Evolutionary conservation across 2,113 vertebrate species (phyloP), one percentile per base, ranked within the genome.

Genomic region (Oreochromis spilurus): DNA sequence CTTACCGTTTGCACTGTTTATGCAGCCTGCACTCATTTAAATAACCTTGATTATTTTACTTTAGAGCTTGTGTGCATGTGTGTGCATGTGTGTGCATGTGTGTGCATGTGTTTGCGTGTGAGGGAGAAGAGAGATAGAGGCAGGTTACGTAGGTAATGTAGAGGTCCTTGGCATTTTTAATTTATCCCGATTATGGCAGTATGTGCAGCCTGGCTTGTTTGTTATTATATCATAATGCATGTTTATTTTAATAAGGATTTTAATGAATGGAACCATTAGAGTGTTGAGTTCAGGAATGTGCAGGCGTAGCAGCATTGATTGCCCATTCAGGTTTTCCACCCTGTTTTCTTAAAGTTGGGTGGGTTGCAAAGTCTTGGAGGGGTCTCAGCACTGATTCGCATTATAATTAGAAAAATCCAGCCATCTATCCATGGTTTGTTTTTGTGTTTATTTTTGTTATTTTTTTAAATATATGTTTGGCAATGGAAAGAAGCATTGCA

Each of bases 21-120:
- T 91, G 86, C 93, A 93, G 93, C 86, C 87, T 38, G 86, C 91
- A 84, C 90, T 93, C 93, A 95, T 96, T 96, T 94, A 93, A 94
- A 95, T 95, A 94, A 91, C 89, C 91, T 90, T 95, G 94, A 96
- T 95, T 95, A 93, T 93, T 95, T 94, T 91, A 95, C 94, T 94
- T 93, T 62, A 88, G 11, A 57, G 60, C 53, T 83, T 82, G 62
- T 86, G 77, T 81, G 62, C 79, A 54, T 86, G 81, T 82, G 57
- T 54, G 75, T 78, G 45, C 55, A 62, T 9, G 57, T 60, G 57
- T 60, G 9, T 62, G 26, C 55, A 62, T 9, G 57, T 60, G 57
- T 60, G 5, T 62, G 26, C 19, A 54, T 87, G 24, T 57, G 83
- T 86, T 54, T 87, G 45, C 54, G 79, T 81, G 82, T 87, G 83